Evolutionary conservation across 1,140 invertebrate genomes (phyloP), one percentile per base, ranked within the genome.

Genomic region (Brachionus manjavacas): DNA sequence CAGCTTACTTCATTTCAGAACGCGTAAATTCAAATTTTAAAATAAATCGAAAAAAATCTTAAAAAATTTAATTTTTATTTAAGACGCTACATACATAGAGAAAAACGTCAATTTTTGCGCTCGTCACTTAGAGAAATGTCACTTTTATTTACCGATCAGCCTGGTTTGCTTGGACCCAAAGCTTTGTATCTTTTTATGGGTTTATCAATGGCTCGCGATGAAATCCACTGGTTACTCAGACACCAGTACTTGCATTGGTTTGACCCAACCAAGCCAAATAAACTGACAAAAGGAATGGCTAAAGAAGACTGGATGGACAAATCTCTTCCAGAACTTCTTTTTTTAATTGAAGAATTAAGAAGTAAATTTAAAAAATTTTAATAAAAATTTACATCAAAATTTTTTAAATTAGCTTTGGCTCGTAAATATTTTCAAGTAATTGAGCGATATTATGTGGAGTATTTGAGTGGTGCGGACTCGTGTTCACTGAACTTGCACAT

Each of bases 361-460:
- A 91, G 91, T 89, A 43, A 20, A 49, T 83, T 60, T 39, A 64
- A 28, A 64, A 28, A 12, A 81, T 20, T 46, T 25, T 83, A 0
- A 41, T 78, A 52, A 41, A 60, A 43, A 83, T 16, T 4, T 78
- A 55, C 16, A 80, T 81, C 60, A 35, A 35, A 35, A 35, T 35
- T 35, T 35, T 6, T 4, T 35, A 84, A 85, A 87, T 64, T 85
- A 92, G 95, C 94, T 46, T 88, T 98, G 60, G 94, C 97, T 4
- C 92, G 95, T 80, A 97, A 97, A 88, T 81, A 81, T 68, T 39
- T 68, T 35, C 79, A 81, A 81, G 96, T 99, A 2, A 94, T 99
- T 90, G 96, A 99, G 89, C 91, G 96, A 84, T 99, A 99, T 90
- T 99, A 98, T 90, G 94, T 98, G 23, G 96, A 98, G 89, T 99